Percentiles rank a stretch among this genome's conserved stretches.
Evolutionary conservation across 2,888 invertebrate species (phyloP).

Genomic region (Tridacna gigas): DNA sequence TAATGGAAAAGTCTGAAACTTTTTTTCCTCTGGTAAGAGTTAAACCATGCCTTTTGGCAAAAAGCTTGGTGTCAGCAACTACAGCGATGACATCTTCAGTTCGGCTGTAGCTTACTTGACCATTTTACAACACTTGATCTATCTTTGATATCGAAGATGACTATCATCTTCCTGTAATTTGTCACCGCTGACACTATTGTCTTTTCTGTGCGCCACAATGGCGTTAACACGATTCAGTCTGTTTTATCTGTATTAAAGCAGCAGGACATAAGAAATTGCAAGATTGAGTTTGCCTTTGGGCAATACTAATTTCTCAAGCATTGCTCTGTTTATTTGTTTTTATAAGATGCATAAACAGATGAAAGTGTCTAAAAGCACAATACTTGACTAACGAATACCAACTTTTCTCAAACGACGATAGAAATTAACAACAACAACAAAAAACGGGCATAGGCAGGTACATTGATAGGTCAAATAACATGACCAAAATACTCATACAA

Average conservation of each 20-base stretch:
- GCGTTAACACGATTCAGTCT: not conserved
- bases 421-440: no score
- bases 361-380: no score
- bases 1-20: no score
- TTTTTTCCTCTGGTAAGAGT: not conserved
- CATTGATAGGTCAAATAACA: no score
- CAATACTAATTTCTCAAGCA: no score
- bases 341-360: no score
- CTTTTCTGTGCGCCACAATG: not conserved
- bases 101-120: not conserved
- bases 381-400: no score
- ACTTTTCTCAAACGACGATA: no score
- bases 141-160: not conserved
- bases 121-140: not conserved
- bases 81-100: not conserved
- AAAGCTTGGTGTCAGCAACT: not conserved
- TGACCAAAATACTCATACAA: no score
- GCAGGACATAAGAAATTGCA: not conserved
- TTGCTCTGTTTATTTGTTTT: no score
- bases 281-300: no score
- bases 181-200: conserved; percentile 5
- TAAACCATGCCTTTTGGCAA: not conserved
- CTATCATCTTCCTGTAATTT: conserved; percentile 9
- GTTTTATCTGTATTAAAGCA: conserved; percentile 12
- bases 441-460: no score